Base-by-base conservation (phyloP, 2,113 vertebrate genomes). In the Procavia capensis region DNA sequence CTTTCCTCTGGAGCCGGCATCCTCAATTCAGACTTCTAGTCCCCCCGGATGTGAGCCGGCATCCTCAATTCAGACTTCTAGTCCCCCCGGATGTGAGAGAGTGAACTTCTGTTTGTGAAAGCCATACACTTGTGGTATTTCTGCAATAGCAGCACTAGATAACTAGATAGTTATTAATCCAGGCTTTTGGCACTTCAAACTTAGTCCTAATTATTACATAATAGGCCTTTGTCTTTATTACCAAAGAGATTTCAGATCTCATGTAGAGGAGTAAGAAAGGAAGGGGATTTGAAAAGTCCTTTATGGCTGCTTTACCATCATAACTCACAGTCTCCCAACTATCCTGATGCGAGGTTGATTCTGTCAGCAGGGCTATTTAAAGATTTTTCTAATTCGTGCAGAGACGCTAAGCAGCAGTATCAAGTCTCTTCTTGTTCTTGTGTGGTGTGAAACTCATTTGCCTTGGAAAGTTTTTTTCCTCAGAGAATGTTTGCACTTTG, bases 401-500 rank as follows among this genome's bases (percentile, higher is more conserved):
- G 68, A 89, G 83, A 93, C 88, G 54, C 59, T 75, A 80, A 95
- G 83, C 64, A 93, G 75, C 85, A 93, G 43, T 66, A 78, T 85
- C 41, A 36, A 43, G 16, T 88, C 85, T 95, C 54, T 76, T 91
- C 87, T 90, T 91, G 91, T 76, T 91, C 92, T 94, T 92, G 13
- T 57, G 11, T 91, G 54, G 66, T 96, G 90, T 96, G 93, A 95
- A 96, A 57, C 41, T 91, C 45, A 61, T 93, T 90, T 96, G 86
- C 83, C 31, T 85, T 70, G 24, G 88, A 95, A 94, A 82, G 43
- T 41, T 90, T 93, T 95, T 80, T 79, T 61, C 45, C 57, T 93
- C 54, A 91, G 83, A 86, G 85, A 95, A 83, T 89, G 61, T 94
- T 88, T 96, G 72, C 17, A 61, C 86, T 96, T 96, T 96, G 88